Evolutionary conservation across 2,797 vertebrate species (phyloP).

Genomic region (Microctenopoma lineatum): DNA sequence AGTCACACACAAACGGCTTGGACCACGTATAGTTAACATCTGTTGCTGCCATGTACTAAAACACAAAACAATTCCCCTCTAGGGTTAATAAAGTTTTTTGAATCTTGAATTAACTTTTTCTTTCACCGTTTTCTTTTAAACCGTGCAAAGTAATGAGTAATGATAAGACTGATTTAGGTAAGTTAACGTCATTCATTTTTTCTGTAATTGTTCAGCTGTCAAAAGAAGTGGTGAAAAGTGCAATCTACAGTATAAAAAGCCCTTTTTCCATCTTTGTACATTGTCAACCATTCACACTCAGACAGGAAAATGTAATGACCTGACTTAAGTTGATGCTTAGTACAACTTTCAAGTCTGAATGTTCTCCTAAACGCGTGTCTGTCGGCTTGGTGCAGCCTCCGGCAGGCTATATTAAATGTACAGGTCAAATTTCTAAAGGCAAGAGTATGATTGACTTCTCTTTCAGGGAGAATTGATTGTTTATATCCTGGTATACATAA

Average conservation of each 20-base stretch:
- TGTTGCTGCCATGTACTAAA: background rate
- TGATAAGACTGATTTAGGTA: slow-evolving; percentile 13
- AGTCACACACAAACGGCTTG: background rate
- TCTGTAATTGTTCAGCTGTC: slow-evolving; percentile 48
- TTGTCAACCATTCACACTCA: slow-evolving; percentile 31
- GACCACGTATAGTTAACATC: slow-evolving; percentile 8
- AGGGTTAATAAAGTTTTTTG: no score
- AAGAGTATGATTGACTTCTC: background rate
- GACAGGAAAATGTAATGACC: slow-evolving; percentile 31
- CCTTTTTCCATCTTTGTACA: slow-evolving; percentile 23
- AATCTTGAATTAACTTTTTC: background rate
- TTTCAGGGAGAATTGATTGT: background rate
- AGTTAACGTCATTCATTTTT: slow-evolving; percentile 28
- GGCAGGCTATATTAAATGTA: background rate
- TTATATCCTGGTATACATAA: background rate
- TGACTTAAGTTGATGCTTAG: slow-evolving; percentile 1
- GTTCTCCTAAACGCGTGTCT: background rate
- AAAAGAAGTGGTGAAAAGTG: slow-evolving; percentile 29
- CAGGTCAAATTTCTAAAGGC: background rate
- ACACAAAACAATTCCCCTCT: background rate
- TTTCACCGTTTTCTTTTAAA: slow-evolving; percentile 5
- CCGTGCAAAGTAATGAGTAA: slow-evolving; percentile 25
- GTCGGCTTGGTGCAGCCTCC: background rate
- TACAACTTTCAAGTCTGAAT: slow-evolving; percentile 7
- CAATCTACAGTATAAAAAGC: slow-evolving; percentile 21